Base-by-base conservation (phyloP, 1,140 invertebrate species). In the Rhopalosiphum maidis region DNA sequence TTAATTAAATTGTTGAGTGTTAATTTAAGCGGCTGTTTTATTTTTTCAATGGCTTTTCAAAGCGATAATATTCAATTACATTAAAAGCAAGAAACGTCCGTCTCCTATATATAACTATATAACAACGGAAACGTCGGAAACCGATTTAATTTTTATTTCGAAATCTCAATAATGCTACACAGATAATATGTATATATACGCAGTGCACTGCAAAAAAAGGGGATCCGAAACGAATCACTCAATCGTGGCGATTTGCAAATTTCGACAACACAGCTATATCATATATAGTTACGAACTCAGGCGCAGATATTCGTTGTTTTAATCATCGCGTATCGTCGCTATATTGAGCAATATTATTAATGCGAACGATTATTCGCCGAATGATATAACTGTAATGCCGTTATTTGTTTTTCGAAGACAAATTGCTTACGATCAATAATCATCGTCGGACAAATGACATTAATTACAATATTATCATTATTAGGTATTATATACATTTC, bases 11-110 rank as follows among this genome's bases (percentile, higher is more conserved):
- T 18, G 60, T 15, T 15, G 60, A 5, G 30, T 68, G 60, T 68
- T 68, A n/a, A 68, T n/a, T n/a, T 18, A 18, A 68, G 30, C 30
- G 60, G 60, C 4, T 15, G 3, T n/a, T 68, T 9, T 15, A 4
- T 68, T 68, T 68, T 68, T 68, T 68, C 5, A 68, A 30, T n/a
- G 30, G 11, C 1, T 68, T 68, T 68, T 6, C 60, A 68, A 18
- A 68, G 60, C 60, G 60, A 68, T 68, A n/a, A 68, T 68, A n/a
- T 68, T n/a, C 60, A 68, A 68, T 68, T 68, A 68, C 60, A 68
- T n/a, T 68, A n/a, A 68, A 68, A 68, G 30, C 60, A 68, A 68
- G 60, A 68, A 68, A 68, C 1, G 3, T n/a, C 60, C 9, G 30
- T 68, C n/a, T 68, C n/a, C 60, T 9, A 30, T 60, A 68, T 9